phyloP scores from a whole-genome alignment of 2,888 invertebrate species.

The Didymodactylos carnosus region DNA sequence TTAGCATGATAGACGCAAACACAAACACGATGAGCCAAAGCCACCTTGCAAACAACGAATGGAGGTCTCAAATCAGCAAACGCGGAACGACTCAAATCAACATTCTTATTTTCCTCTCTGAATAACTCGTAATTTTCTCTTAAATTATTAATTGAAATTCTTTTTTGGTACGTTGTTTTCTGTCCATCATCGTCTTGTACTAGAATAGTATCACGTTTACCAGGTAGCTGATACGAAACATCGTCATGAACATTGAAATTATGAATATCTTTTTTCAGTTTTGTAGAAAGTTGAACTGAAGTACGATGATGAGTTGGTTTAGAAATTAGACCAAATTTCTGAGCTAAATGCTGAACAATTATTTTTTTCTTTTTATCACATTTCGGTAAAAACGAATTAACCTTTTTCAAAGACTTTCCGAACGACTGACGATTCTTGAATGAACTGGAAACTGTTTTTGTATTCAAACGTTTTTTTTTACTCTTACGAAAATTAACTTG shows the following conservation, averaged over 20 bases:
- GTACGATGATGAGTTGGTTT: neutral
- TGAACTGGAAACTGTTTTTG: neutral
- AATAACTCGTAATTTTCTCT: neutral
- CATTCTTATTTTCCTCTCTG: neutral
- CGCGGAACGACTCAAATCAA: neutral
- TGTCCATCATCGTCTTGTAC: neutral
- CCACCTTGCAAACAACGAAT: neutral
- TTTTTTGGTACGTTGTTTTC: neutral
- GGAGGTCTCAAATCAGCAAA: neutral
- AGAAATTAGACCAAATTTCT: neutral
- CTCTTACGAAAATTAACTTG: neutral
- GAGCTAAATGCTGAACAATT: neutral
- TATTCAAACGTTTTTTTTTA: neutral
- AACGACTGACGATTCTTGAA: neutral
- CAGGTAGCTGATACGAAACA: neutral
- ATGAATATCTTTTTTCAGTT: neutral
- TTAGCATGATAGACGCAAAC: neutral
- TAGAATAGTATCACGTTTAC: neutral
- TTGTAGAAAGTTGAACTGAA: neutral
- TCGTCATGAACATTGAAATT: neutral
- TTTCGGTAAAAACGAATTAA: neutral
- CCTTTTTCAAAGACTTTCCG: neutral
- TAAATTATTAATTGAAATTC: neutral
- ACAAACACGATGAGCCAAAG: neutral
- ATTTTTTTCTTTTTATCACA: neutral